These are phyloP conservation scores for Coturnix japonica DNA, from an alignment of 2,113 vertebrate genomes.

Conservation along the genomic window DNA sequence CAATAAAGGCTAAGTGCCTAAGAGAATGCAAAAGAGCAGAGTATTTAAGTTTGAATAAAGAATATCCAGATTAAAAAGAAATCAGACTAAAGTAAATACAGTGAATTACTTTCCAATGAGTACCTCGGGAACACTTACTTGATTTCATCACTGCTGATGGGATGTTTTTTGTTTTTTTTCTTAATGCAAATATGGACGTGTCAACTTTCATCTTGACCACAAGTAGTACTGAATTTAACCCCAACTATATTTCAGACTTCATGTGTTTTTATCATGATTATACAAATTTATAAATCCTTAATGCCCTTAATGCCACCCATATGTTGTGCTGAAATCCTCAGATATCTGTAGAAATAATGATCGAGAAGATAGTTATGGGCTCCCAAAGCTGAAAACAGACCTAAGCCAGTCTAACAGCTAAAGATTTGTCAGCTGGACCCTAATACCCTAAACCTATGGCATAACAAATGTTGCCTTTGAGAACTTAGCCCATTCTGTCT, in stretches of 20 bases:
- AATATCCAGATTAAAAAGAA: conserved; percentile 14
- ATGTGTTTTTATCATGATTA: conserved; percentile 1
- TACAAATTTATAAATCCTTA: conserved; percentile 62
- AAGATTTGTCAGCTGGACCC: conserved; percentile 66
- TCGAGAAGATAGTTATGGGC: conserved; percentile 45
- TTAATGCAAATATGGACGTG: background rate
- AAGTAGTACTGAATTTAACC: conserved; percentile 18
- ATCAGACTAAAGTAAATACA: background rate
- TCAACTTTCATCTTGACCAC: conserved; percentile 24
- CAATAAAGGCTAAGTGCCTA: conserved; percentile 39
- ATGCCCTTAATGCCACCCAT: conserved; percentile 59
- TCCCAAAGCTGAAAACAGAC: conserved; percentile 48
- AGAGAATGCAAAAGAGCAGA: background rate
- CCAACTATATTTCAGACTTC: conserved; percentile 3
- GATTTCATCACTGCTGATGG: background rate
- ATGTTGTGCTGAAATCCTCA: conserved; percentile 63
- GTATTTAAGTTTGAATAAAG: background rate
- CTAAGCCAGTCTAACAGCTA: conserved; percentile 60
- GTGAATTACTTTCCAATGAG: background rate
- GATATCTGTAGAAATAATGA: conserved; percentile 70
- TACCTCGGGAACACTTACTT: background rate
- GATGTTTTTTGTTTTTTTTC: background rate
- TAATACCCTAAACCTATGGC: conserved; percentile 64
- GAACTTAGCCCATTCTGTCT: conserved; percentile 49
- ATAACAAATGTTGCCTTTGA: conserved; percentile 50